Percentiles rank a stretch among this genome's conserved stretches.
These are phyloP conservation scores for Diloba caeruleocephala DNA, from an alignment of 2,888 invertebrate genomes.

Conservation along the genomic window DNA sequence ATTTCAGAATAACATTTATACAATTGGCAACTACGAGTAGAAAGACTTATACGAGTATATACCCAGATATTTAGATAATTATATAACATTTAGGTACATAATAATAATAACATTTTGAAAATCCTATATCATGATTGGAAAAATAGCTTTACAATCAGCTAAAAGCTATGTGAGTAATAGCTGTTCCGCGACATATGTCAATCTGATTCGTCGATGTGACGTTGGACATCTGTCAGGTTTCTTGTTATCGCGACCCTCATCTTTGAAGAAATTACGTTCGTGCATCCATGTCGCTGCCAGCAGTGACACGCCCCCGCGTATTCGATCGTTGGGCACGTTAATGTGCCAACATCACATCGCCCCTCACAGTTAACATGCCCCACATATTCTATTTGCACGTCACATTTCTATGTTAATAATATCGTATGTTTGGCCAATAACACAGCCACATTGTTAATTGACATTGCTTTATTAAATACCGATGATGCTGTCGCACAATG, in stretches of 20 bases:
- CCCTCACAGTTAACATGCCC: constrained; percentile 49
- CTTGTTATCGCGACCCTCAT: constrained; percentile 81
- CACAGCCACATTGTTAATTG: constrained; percentile 7
- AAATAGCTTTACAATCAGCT: constrained; percentile 50
- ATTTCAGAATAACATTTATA: no score
- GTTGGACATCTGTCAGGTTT: constrained; percentile 76
- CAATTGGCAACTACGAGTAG: no score
- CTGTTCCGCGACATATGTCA: constrained; percentile 68
- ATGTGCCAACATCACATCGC: constrained; percentile 61
- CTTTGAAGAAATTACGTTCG: constrained; percentile 79
- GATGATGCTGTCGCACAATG: no score
- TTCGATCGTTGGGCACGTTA: constrained; percentile 63
- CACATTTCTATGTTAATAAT: constrained; percentile 22
- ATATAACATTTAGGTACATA: not conserved
- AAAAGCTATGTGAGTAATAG: constrained; percentile 50
- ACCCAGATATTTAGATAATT: no score
- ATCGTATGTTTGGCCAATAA: not conserved
- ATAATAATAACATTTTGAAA: not conserved
- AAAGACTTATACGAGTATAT: no score
- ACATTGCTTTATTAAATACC: no score
- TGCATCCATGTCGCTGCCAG: constrained; percentile 71
- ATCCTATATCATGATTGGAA: constrained; percentile 3
- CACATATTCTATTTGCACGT: constrained; percentile 38
- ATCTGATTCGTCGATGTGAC: constrained; percentile 67
- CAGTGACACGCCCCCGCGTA: constrained; percentile 65